Evolutionary conservation across 2,888 invertebrate species (phyloP).

Genomic region (Tinea pellionella): DNA sequence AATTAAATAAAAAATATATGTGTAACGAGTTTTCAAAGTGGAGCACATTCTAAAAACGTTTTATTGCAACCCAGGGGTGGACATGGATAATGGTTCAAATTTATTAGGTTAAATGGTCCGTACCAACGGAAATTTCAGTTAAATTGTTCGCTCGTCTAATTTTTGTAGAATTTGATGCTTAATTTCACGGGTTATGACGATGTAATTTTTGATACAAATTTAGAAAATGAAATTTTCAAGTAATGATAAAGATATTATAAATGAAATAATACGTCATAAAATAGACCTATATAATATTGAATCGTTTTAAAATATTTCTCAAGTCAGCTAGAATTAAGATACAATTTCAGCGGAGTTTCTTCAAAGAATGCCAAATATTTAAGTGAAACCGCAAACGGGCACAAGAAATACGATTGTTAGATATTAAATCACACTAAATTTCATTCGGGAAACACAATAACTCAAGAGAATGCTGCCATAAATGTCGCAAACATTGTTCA

Average conservation of each 20-base stretch:
- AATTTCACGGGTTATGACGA: constrained; percentile 30
- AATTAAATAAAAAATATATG: too few relatives aligned
- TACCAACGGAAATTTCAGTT: constrained; percentile 47
- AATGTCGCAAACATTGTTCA: constrained; percentile 59
- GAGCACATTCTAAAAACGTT: constrained; percentile 46
- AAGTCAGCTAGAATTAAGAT: neutral
- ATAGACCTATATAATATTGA: neutral
- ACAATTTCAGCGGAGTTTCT: neutral
- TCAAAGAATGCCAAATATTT: constrained; percentile 7
- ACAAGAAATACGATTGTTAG: constrained; percentile 40
- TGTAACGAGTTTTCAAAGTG: constrained; percentile 51
- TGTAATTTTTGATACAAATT: neutral
- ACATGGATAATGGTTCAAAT: constrained; percentile 63
- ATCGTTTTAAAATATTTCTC: neutral
- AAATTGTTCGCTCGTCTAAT: constrained; percentile 59
- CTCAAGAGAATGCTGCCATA: constrained; percentile 54
- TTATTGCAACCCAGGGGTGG: constrained; percentile 38
- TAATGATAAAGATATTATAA: too few relatives aligned
- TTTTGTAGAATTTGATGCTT: constrained; percentile 54
- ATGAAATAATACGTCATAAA: too few relatives aligned
- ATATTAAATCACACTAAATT: constrained; percentile 58
- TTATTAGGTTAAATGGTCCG: constrained; percentile 62
- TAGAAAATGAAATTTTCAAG: neutral
- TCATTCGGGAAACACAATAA: constrained; percentile 55
- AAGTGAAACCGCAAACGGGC: constrained; percentile 14